These are phyloP conservation scores for Lissonota sp. DNA, from an alignment of 2,888 invertebrate genomes.

Conservation along the genomic window DNA sequence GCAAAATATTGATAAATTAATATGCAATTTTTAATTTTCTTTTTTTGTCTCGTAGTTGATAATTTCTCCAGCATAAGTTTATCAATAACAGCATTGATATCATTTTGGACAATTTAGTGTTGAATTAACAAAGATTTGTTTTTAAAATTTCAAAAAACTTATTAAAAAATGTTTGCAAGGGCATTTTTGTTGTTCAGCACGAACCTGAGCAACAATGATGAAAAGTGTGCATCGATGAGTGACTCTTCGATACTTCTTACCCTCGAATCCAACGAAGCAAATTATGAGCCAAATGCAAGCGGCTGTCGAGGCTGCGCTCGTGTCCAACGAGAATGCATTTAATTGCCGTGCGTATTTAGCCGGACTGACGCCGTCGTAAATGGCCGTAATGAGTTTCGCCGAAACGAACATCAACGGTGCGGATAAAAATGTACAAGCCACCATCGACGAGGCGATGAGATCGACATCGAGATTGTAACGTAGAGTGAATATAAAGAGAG, in stretches of 20 bases:
- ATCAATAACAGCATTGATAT: too few relatives aligned
- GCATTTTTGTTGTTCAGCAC: constrained; percentile 24
- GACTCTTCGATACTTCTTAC: constrained; percentile 90
- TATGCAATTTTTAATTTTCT: constrained; percentile 16
- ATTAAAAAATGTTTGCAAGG: background rate
- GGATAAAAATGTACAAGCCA: constrained; percentile 96
- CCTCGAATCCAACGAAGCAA: constrained; percentile 87
- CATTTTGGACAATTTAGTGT: too few relatives aligned
- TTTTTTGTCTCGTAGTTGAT: too few relatives aligned
- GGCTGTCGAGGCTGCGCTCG: constrained; percentile 91
- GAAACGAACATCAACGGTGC: constrained; percentile 98
- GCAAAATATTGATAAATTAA: constrained; percentile 8
- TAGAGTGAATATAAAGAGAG: constrained; percentile 97
- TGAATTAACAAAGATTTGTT: too few relatives aligned
- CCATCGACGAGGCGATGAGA: constrained; percentile 97
- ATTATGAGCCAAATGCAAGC: constrained; percentile 92
- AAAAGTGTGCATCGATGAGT: constrained; percentile 93
- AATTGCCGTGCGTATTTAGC: constrained; percentile 91
- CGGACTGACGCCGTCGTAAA: constrained; percentile 85
- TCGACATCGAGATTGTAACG: constrained; percentile 94
- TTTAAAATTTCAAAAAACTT: background rate
- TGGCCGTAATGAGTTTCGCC: constrained; percentile 91
- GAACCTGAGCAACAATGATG: constrained; percentile 92
- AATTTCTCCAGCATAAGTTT: too few relatives aligned
- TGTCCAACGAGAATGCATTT: constrained; percentile 92